phyloP scores from a whole-genome alignment of 1,140 invertebrate genomes.

The Penaeus vannamei region DNA sequence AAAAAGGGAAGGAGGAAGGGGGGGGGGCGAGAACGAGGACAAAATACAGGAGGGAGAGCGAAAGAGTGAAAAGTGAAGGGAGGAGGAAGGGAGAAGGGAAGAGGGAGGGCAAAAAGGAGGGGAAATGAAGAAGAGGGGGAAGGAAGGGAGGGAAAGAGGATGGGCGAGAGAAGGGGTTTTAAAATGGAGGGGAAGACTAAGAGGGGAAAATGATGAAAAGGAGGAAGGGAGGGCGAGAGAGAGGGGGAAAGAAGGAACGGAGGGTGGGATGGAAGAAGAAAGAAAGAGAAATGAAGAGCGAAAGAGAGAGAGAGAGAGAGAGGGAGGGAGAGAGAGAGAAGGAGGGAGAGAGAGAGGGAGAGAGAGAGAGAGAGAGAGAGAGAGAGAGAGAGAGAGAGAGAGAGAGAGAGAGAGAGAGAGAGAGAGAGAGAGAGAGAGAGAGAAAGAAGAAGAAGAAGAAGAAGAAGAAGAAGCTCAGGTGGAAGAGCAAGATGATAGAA shows the following conservation, averaged over 20 bases:
- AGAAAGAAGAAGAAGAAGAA: neutral
- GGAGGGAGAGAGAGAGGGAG: too few species aligned
- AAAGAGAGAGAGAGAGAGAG: too few species aligned
- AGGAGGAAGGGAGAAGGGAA: neutral
- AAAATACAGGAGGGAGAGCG: neutral
- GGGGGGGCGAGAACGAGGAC: neutral
- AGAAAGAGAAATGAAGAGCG: neutral
- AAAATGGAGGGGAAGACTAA: neutral
- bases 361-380: neutral
- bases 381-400: too few species aligned
- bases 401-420: neutral
- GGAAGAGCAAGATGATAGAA: slow-evolving; percentile 8
- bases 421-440: neutral
- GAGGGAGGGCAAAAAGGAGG: neutral
- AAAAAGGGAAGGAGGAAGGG: neutral
- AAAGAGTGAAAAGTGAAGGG: neutral
- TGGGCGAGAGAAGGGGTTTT: neutral
- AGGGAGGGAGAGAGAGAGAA: neutral
- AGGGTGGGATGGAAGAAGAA: neutral
- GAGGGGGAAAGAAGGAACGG: neutral
- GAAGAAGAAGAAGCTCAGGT: neutral
- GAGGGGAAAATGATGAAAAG: neutral
- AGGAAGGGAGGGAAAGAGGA: slow-evolving; percentile 1
- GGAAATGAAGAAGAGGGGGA: slow-evolving; percentile 27
- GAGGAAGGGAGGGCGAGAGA: too few species aligned